Evolutionary conservation across 2,797 vertebrate genomes (phyloP).

Genomic region (Rousettus madagascariensis): DNA sequence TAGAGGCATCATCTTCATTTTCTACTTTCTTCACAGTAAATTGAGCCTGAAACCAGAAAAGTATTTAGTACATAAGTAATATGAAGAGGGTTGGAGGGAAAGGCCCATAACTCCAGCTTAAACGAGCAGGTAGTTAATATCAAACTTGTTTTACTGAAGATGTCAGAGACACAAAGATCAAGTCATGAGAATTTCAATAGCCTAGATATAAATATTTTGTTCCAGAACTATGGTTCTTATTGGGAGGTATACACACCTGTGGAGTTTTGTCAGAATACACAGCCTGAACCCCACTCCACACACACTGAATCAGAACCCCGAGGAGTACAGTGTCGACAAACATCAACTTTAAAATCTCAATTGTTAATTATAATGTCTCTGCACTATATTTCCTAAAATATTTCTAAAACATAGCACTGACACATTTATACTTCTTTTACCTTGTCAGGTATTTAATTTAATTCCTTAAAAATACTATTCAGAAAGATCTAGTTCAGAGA

Average conservation of each 20-base stretch:
- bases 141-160: background rate
- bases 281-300: background rate
- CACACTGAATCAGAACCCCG: background rate
- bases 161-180: background rate
- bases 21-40: conserved; percentile 93
- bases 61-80: background rate
- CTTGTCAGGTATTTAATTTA: conserved; percentile 15
- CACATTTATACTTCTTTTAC: background rate
- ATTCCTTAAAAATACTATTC: conserved; percentile 13
- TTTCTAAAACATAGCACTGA: conserved; percentile 17
- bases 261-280: background rate
- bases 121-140: background rate
- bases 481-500: background rate
- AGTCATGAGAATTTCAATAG: background rate
- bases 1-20: conserved; percentile 87
- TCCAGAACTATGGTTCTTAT: background rate
- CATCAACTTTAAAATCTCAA: background rate
- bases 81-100: background rate
- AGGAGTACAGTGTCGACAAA: background rate
- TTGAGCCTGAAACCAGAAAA: conserved; percentile 89
- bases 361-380: background rate
- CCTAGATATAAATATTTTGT: background rate
- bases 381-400: background rate
- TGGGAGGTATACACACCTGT: background rate
- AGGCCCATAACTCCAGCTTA: background rate